phyloP scores from a whole-genome alignment of 2,888 invertebrate genomes.

The Xylota sylvarum region DNA sequence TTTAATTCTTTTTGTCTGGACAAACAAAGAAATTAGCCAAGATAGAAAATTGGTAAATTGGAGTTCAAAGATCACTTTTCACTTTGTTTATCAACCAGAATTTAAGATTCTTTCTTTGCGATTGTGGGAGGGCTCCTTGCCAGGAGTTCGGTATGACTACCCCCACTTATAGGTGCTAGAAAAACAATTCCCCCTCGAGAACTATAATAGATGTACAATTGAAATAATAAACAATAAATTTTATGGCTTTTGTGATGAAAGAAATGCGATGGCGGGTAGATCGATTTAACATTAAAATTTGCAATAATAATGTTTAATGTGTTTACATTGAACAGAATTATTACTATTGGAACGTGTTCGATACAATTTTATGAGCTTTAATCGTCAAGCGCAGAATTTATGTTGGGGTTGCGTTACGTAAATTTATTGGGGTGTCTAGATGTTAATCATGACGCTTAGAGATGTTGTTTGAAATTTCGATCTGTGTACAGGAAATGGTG shows the following conservation, averaged over 20 bases:
- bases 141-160: background rate
- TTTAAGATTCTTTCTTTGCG: background rate
- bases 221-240: conserved; percentile 55
- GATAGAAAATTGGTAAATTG: background rate
- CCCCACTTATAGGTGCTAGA: conserved; percentile 12
- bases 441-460: too few relatives aligned
- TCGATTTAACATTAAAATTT: conserved; percentile 40
- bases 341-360: conserved; percentile 36
- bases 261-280: conserved; percentile 30
- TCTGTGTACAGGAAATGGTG: too few relatives aligned
- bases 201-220: conserved; percentile 16
- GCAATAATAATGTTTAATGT: conserved; percentile 34
- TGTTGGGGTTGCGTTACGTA: background rate
- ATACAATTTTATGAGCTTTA: conserved; percentile 27
- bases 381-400: conserved; percentile 6
- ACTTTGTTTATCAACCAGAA: conserved; percentile 27
- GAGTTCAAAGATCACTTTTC: conserved; percentile 1
- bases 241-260: conserved; percentile 47
- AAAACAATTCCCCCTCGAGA: background rate
- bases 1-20: background rate
- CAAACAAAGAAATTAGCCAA: conserved; percentile 18
- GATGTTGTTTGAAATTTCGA: too few relatives aligned
- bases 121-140: background rate
- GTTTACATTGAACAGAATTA: conserved; percentile 43
- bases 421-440: background rate